Evolutionary conservation across 2,888 invertebrate species (phyloP).

Genomic region (Trisateles emortualis): DNA sequence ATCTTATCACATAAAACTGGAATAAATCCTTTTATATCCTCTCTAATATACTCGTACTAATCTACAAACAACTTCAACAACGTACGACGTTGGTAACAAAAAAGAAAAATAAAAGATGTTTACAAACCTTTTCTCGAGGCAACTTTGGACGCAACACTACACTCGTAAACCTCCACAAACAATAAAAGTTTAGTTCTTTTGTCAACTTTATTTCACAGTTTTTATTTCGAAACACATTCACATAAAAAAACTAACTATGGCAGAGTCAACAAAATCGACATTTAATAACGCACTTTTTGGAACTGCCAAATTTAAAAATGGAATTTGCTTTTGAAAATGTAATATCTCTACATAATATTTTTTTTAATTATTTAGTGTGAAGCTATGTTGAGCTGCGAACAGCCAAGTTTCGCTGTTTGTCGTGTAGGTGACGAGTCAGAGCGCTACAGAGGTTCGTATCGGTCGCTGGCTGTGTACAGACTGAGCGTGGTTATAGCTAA

Average conservation of each 20-base stretch:
- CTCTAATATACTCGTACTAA: slow-evolving; percentile 1
- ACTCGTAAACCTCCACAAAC: slow-evolving; percentile 37
- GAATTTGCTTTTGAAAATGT: neutral
- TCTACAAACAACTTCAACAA: slow-evolving; percentile 5
- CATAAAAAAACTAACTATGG: slow-evolving; percentile 7
- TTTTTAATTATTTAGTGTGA: slow-evolving; percentile 3
- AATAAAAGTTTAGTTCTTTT: slow-evolving; percentile 27
- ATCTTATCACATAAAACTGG: slow-evolving; percentile 4
- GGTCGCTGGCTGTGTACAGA: slow-evolving; percentile 54
- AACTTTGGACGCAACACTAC: slow-evolving; percentile 27
- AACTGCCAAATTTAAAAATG: neutral
- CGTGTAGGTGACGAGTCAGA: slow-evolving; percentile 42
- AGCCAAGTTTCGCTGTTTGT: slow-evolving; percentile 47
- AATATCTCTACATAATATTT: neutral
- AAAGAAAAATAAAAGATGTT: slow-evolving; percentile 15
- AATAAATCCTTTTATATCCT: neutral
- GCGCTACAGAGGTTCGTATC: slow-evolving; percentile 53
- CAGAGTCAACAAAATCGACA: slow-evolving; percentile 13
- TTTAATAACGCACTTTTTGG: slow-evolving; percentile 10
- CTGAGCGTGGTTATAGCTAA: slow-evolving; percentile 43
- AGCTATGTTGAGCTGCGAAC: slow-evolving; percentile 10
- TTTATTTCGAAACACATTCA: slow-evolving; percentile 10
- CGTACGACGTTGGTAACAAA: slow-evolving; percentile 5
- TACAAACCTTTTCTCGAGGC: slow-evolving; percentile 44
- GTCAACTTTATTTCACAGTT: slow-evolving; percentile 22